These are phyloP conservation scores for Oegoconia quadripuncta DNA, from an alignment of 2,888 invertebrate genomes.

Conservation along the genomic window DNA sequence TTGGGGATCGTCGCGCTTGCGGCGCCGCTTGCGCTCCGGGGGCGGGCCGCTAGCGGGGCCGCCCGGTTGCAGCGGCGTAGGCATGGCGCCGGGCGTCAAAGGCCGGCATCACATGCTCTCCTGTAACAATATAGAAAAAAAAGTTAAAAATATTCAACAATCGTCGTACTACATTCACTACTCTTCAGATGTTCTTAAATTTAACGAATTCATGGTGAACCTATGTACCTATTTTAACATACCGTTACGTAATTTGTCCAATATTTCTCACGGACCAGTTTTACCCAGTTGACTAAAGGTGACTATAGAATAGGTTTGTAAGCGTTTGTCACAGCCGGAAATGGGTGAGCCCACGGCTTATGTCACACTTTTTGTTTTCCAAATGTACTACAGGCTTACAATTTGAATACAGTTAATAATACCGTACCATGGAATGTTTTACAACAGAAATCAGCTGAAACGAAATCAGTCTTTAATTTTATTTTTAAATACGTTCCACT, in stretches of 20 bases:
- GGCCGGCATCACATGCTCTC: slow-evolving; percentile 81
- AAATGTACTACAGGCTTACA: slow-evolving; percentile 31
- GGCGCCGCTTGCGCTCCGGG: slow-evolving; percentile 81
- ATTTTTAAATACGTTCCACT: too few relatives aligned
- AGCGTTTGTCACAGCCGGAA: slow-evolving; percentile 54
- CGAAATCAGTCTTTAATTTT: too few relatives aligned
- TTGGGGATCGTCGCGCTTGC: slow-evolving; percentile 81
- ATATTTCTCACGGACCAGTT: slow-evolving; percentile 67
- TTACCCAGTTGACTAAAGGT: slow-evolving; percentile 56
- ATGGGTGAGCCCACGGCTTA: slow-evolving; percentile 60
- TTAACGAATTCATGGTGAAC: not conserved
- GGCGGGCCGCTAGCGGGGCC: slow-evolving; percentile 80
- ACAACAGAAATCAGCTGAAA: too few relatives aligned
- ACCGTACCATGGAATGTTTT: slow-evolving; percentile 2
- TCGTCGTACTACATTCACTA: too few relatives aligned
- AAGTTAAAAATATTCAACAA: too few relatives aligned
- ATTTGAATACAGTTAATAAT: slow-evolving; percentile 7
- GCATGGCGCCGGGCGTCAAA: slow-evolving; percentile 80
- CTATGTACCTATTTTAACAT: slow-evolving; percentile 1
- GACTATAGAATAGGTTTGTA: slow-evolving; percentile 63
- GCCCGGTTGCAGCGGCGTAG: slow-evolving; percentile 80
- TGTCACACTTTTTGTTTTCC: slow-evolving; percentile 58
- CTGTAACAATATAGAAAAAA: slow-evolving; percentile 54
- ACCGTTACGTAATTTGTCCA: slow-evolving; percentile 9
- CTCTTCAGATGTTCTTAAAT: too few relatives aligned